Percentiles rank a stretch among this genome's conserved stretches.
phyloP scores from a whole-genome alignment of 2,113 vertebrate species.

The Numida meleagris region DNA sequence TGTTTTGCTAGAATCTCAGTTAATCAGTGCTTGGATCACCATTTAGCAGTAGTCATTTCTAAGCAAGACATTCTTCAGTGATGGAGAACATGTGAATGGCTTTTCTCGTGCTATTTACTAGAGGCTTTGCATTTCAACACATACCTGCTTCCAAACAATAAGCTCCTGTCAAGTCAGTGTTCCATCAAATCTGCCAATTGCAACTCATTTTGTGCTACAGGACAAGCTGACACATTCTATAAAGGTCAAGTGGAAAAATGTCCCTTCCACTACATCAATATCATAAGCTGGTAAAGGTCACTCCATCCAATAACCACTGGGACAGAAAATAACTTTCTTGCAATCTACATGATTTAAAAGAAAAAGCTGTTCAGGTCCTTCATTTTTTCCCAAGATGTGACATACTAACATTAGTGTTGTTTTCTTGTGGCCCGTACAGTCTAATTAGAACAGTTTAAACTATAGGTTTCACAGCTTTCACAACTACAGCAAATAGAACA shows the following conservation, averaged over 20 bases:
- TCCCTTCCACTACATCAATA: conserved; percentile 71
- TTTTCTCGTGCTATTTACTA: background rate
- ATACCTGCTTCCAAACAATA: conserved; percentile 52
- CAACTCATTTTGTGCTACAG: conserved; percentile 47
- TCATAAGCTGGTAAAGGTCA: conserved; percentile 76
- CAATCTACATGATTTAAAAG: background rate
- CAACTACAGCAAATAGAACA: background rate
- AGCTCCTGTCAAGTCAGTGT: conserved; percentile 33
- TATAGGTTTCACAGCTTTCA: background rate
- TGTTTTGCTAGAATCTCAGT: background rate
- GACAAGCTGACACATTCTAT: conserved; percentile 43
- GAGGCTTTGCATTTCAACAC: background rate
- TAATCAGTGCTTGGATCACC: background rate
- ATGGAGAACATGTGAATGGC: background rate
- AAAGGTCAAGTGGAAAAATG: conserved; percentile 82
- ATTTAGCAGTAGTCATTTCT: background rate
- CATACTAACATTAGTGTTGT: background rate
- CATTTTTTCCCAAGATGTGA: background rate
- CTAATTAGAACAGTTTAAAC: background rate
- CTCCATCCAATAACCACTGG: conserved; percentile 1
- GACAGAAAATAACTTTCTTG: conserved; percentile 53
- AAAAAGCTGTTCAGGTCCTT: background rate
- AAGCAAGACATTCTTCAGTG: background rate
- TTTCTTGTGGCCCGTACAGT: background rate
- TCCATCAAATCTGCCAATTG: conserved; percentile 69